phyloP scores from a whole-genome alignment of 2,888 invertebrate genomes.

The Lordiphosa andalusiaca region DNA sequence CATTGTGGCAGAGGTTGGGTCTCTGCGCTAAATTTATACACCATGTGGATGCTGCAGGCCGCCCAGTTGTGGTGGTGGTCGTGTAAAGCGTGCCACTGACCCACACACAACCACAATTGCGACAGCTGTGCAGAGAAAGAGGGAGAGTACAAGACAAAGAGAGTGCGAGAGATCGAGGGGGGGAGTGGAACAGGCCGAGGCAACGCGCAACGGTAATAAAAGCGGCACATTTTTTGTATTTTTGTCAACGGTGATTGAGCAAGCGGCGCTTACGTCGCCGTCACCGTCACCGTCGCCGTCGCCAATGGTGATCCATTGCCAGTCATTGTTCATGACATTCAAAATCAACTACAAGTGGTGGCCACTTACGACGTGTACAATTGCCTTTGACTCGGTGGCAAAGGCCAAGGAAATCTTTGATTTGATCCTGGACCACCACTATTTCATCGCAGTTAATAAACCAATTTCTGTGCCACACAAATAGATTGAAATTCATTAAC shows the following conservation, averaged over 20 bases:
- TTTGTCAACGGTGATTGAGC: slow-evolving; percentile 67
- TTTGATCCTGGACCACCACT: too few relatives aligned
- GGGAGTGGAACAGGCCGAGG: slow-evolving; percentile 28
- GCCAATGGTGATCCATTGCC: slow-evolving; percentile 15
- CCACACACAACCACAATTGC: slow-evolving; percentile 63
- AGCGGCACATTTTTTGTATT: slow-evolving; percentile 52
- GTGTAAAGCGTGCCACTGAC: slow-evolving; percentile 64
- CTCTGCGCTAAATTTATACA: slow-evolving; percentile 18
- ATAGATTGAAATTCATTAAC: slow-evolving; percentile 36
- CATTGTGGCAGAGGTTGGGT: slow-evolving; percentile 16
- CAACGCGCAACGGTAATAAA: slow-evolving; percentile 38
- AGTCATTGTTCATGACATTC: slow-evolving; percentile 74
- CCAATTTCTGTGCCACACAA: slow-evolving; percentile 13
- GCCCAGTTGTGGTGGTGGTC: slow-evolving; percentile 5
- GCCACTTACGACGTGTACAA: slow-evolving; percentile 25
- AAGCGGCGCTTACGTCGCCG: slow-evolving; percentile 49
- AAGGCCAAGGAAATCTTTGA: not conserved
- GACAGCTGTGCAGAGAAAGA: slow-evolving; percentile 29
- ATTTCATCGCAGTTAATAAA: too few relatives aligned
- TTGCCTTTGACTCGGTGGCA: slow-evolving; percentile 12
- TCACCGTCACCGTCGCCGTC: slow-evolving; percentile 28
- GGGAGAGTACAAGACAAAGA: not conserved
- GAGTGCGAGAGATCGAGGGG: too few relatives aligned
- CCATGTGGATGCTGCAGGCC: slow-evolving; percentile 21
- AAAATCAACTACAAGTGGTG: slow-evolving; percentile 64